Conservation (phyloP, 1,140 invertebrate genomes). For the Helicoverpa armigera region DNA sequence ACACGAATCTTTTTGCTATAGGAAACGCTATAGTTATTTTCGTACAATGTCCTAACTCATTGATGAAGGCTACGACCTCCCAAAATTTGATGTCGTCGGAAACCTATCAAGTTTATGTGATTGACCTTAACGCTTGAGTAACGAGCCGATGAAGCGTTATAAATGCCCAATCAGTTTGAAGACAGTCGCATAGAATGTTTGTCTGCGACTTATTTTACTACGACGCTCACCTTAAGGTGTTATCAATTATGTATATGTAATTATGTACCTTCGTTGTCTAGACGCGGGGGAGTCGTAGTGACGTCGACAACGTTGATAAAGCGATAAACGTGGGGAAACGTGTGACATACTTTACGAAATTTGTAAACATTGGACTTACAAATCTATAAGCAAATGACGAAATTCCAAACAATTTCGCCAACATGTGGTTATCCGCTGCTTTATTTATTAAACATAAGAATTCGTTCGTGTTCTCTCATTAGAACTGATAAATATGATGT, state of each 20-base stretch:
- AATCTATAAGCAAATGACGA: constrained; percentile 16
- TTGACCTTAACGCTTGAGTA: constrained; percentile 30
- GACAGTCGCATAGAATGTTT: background rate
- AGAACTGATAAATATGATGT: background rate
- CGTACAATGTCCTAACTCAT: constrained; percentile 9
- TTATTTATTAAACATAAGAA: constrained; percentile 19
- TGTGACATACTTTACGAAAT: constrained; percentile 37
- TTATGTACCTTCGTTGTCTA: constrained; percentile 46
- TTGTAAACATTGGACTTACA: constrained; percentile 22
- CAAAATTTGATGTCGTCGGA: constrained; percentile 11
- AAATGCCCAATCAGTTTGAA: constrained; percentile 35
- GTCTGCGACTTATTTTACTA: constrained; percentile 2
- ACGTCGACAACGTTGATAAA: constrained; percentile 37
- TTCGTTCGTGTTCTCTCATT: background rate
- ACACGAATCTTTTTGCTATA: constrained; percentile 16
- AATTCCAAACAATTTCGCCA: constrained; percentile 13
- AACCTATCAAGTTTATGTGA: constrained; percentile 30
- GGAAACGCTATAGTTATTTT: constrained; percentile 15
- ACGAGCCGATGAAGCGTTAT: constrained; percentile 31
- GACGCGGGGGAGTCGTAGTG: constrained; percentile 42
- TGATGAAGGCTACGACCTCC: constrained; percentile 23
- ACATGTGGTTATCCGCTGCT: background rate
- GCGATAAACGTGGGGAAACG: constrained; percentile 30
- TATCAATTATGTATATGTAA: constrained; percentile 22
- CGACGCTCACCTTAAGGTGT: background rate